Evolutionary conservation across 1,140 invertebrate genomes (phyloP), one percentile per base, ranked within the genome.

Genomic region (Pachyrhynchus sulphureomaculatus): DNA sequence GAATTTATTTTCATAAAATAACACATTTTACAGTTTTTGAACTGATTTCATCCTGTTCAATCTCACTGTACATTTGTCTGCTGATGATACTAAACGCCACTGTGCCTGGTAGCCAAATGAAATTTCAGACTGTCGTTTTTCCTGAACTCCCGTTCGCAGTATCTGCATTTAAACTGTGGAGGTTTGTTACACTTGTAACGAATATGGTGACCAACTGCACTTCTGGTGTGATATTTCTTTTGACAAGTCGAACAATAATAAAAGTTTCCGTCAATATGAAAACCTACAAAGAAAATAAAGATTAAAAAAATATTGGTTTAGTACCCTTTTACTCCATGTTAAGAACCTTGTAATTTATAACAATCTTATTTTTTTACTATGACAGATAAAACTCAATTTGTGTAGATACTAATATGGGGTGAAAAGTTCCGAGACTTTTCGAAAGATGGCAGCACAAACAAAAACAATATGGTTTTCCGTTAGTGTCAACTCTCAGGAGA

Each of bases 101-200:
- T 23, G 29, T 53, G 51, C 9, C 23, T 53, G 10, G 23, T 47
- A 18, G 51, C 10, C 9, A 60, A 10, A 34, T 70, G 68, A 6
- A 47, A 49, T 52, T 68, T 68, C 21, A 70, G 51, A 56, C 62
- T 66, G 33, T 56, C 53, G 4, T 62, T 68, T 17, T 68, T 66
- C 24, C 62, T 53, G 47, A 70, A 70, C 45, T 39, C 45, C 39
- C 36, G 63, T 8, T 18, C n/a, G 29, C 65, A 66, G 4, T 15
- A 33, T 8, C 32, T 17, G 58, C 81, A 82, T 45, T 77, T 73
- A 69, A 82, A 82, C 53, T 78, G 74, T 2, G 78, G 78, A 26
- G 78, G 76, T 26, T 78, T 77, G 13, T 77, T 71, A 52, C 76
- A 77, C 75, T 91, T 89, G 64, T 90, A 88, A 73, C 84, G 88